Percentiles rank a stretch among this genome's conserved stretches.
Evolutionary conservation across 1,140 invertebrate genomes (phyloP).

Genomic region (Eumeta japonica): DNA sequence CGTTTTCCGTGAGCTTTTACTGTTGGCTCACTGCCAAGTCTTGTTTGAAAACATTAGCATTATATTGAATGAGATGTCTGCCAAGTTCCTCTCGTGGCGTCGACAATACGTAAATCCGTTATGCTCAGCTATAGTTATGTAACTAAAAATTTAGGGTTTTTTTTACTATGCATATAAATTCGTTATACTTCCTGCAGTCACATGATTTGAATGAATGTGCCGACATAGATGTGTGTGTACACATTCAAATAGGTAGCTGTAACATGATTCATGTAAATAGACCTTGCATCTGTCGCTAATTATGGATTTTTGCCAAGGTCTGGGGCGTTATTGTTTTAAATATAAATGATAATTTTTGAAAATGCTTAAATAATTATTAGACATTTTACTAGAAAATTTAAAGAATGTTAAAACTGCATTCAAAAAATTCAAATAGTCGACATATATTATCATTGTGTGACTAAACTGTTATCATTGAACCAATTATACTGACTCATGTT

Average conservation of each 20-base stretch:
- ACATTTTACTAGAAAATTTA: too few relatives aligned
- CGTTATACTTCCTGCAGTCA: not conserved
- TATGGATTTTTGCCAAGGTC: conserved; percentile 51
- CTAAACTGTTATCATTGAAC: too few relatives aligned
- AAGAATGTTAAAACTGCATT: too few relatives aligned
- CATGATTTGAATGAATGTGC: too few relatives aligned
- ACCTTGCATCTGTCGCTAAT: conserved; percentile 25
- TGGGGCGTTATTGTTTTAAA: too few relatives aligned
- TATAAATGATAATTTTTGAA: too few relatives aligned
- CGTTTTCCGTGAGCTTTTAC: conserved; percentile 11
- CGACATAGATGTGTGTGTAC: too few relatives aligned
- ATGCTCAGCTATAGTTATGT: not conserved
- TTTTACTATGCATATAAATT: not conserved
- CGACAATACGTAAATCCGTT: not conserved
- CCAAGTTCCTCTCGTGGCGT: not conserved
- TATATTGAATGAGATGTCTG: conserved; percentile 15
- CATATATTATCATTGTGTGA: too few relatives aligned
- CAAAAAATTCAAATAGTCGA: too few relatives aligned
- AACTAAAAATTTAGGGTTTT: not conserved
- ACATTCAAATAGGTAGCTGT: too few relatives aligned
- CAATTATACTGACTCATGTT: too few relatives aligned
- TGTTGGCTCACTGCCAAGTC: conserved; percentile 28
- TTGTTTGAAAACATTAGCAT: conserved; percentile 42
- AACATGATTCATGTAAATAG: conserved; percentile 25
- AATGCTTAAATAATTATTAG: too few relatives aligned